Conservation (phyloP, 2,113 vertebrate species). For the Poicephalus gulielmi region DNA sequence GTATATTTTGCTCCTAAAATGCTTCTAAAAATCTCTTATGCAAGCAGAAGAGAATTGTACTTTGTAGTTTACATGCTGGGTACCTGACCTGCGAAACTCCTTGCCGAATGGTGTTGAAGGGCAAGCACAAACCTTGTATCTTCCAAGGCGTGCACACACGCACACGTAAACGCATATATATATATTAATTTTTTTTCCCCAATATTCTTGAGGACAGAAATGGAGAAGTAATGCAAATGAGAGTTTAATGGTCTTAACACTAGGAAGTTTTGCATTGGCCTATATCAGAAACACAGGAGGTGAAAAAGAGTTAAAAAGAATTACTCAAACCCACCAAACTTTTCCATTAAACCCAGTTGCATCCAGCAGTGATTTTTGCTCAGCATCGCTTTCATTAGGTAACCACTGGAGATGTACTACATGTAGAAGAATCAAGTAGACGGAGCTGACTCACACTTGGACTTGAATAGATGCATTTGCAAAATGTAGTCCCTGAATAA, state of each 20-base stretch:
- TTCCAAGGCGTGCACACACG: not conserved
- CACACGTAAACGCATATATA: accelerated
- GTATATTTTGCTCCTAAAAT: not conserved
- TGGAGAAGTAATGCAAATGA: not conserved
- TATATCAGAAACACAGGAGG: not conserved
- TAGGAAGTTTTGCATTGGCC: not conserved
- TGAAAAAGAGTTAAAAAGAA: not conserved
- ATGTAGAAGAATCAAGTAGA: not conserved
- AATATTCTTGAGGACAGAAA: not conserved
- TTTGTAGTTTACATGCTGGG: not conserved
- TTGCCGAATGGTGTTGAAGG: not conserved
- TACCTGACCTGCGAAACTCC: not conserved
- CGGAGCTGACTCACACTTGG: not conserved
- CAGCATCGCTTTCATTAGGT: not conserved
- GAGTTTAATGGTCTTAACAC: not conserved
- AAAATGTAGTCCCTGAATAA: conserved; percentile 6
- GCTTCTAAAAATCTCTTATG: not conserved
- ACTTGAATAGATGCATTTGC: not conserved
- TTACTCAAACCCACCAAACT: not conserved
- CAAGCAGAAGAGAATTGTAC: not conserved
- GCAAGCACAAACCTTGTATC: not conserved
- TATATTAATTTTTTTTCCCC: not conserved
- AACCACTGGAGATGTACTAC: not conserved
- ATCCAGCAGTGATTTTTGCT: not conserved
- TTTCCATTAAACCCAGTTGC: not conserved